A percentile compares a stretch with the other conserved stretches of the same genome.
These are phyloP conservation scores for Drosophila neotestacea DNA, from an alignment of 2,888 invertebrate species.

Conservation along the genomic window DNA sequence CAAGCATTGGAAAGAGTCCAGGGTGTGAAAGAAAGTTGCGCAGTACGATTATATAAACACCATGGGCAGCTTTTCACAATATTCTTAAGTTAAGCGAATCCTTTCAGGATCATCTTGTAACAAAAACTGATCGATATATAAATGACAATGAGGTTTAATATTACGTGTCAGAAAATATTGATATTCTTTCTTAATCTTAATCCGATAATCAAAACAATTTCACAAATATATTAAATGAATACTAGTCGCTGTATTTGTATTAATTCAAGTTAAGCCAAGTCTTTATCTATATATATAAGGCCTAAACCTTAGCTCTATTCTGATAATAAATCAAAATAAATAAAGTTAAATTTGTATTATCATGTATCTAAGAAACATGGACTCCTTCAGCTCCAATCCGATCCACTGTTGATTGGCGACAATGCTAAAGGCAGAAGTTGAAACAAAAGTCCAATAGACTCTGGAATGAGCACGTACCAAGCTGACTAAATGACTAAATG, in stretches of 20 bases:
- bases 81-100: slow-evolving; percentile 5
- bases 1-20: slow-evolving; percentile 4
- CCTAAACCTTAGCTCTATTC: no score
- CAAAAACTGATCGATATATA: not conserved
- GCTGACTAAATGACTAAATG: slow-evolving; percentile 46
- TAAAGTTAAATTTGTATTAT: no score
- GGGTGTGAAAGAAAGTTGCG: slow-evolving; percentile 23
- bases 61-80: slow-evolving; percentile 24
- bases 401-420: slow-evolving; percentile 70
- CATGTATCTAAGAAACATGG: no score
- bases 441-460: slow-evolving; percentile 63
- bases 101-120: slow-evolving; percentile 32
- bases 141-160: not conserved
- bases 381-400: slow-evolving; percentile 5
- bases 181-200: no score
- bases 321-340: no score
- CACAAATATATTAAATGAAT: not conserved
- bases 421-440: slow-evolving; percentile 45
- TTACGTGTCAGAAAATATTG: not conserved
- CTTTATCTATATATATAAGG: no score
- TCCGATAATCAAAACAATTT: not conserved
- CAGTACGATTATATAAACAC: slow-evolving; percentile 52
- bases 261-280: no score
- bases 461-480: slow-evolving; percentile 51
- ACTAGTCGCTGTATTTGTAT: no score